Evolutionary conservation across 2,888 invertebrate species (phyloP).

Genomic region (Xestia rhomboidea): DNA sequence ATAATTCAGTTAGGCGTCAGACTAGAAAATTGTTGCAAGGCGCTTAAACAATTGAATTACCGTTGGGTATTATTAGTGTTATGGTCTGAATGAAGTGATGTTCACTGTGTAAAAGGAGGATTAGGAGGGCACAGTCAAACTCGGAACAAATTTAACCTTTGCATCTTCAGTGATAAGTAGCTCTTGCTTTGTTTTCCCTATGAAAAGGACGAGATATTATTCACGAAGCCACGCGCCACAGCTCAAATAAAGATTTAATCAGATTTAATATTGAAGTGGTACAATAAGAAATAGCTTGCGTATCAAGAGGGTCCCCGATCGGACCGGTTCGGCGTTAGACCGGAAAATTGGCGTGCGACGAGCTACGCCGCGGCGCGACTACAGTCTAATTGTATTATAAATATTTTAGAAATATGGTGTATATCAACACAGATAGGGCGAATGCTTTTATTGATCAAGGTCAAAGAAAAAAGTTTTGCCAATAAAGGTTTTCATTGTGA

Average conservation of each 20-base stretch:
- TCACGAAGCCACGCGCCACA: conserved; percentile 33
- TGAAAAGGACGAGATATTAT: conserved; percentile 18
- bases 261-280: conserved; percentile 27
- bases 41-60: conserved; percentile 42
- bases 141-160: not conserved
- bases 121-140: not conserved
- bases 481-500: not conserved
- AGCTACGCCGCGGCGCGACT: conserved; percentile 67
- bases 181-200: not conserved
- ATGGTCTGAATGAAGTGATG: not conserved
- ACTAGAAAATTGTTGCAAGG: conserved; percentile 38
- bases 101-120: too few relatives aligned
- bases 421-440: not conserved
- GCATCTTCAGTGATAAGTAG: not conserved
- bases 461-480: not conserved
- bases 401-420: conserved; percentile 17
- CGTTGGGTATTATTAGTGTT: not conserved
- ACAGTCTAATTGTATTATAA: conserved; percentile 56
- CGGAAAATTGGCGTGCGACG: conserved; percentile 77
- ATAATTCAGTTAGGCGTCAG: conserved; percentile 25
- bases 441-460: not conserved
- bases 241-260: conserved; percentile 26
- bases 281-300: conserved; percentile 48
- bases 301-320: conserved; percentile 67
- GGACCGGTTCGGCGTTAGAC: conserved; percentile 78